These are phyloP conservation scores for Epinephelus lanceolatus DNA, from an alignment of 2,113 vertebrate genomes.

Conservation along the genomic window DNA sequence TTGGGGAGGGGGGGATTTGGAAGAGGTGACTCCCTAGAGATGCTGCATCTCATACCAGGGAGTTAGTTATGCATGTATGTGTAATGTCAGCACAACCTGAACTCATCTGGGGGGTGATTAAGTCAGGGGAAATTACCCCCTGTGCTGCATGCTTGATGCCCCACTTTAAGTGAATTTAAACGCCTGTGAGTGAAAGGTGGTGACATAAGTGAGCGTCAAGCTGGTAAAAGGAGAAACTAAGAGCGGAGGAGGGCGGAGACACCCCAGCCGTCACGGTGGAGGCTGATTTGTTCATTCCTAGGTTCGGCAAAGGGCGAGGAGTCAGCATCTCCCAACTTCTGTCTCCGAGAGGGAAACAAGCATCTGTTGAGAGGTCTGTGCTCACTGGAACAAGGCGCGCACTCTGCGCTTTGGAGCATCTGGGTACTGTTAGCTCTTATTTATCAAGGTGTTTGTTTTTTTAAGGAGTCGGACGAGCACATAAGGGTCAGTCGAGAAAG, in stretches of 20 bases:
- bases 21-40: background rate
- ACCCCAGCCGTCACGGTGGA: constrained; percentile 37
- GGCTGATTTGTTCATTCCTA: constrained; percentile 47
- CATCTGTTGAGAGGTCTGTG: constrained; percentile 9
- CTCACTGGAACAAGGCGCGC: constrained; percentile 9
- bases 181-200: constrained; percentile 19
- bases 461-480: background rate
- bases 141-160: constrained; percentile 11
- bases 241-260: constrained; percentile 62
- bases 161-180: constrained; percentile 1
- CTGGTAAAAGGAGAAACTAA: constrained; percentile 1
- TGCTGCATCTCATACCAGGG: background rate
- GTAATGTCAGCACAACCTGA: background rate
- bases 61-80: constrained; percentile 6
- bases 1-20: background rate
- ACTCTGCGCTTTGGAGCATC: constrained; percentile 13
- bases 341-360: background rate
- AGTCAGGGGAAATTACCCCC: background rate
- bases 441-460: background rate
- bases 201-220: constrained; percentile 31
- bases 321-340: constrained; percentile 56
- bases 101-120: constrained; percentile 4
- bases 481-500: too few relatives aligned
- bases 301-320: constrained; percentile 42
- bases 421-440: background rate